phyloP scores from a whole-genome alignment of 37 sponge, comb jelly and placozoan species.

The Beroe forskalii region DNA sequence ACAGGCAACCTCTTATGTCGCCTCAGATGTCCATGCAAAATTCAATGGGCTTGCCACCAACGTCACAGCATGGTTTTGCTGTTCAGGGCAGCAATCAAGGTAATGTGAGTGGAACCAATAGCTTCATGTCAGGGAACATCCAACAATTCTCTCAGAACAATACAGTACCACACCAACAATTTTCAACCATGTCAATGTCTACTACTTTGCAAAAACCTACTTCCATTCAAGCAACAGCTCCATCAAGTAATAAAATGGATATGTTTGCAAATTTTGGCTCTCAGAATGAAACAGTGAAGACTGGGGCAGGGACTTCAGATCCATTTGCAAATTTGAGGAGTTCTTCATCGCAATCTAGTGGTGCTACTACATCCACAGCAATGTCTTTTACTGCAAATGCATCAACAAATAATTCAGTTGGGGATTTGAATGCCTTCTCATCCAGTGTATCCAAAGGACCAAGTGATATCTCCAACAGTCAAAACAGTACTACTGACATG shows the following conservation, averaged over 20 bases:
- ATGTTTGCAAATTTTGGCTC: background rate
- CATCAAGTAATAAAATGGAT: background rate
- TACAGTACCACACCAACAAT: background rate
- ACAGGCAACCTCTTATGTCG: background rate
- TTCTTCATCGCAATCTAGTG: too few species aligned
- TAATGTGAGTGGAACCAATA: background rate
- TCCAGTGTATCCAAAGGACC: too few species aligned
- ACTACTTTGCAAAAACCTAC: background rate
- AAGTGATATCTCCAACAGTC: too few species aligned
- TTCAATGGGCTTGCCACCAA: too few species aligned
- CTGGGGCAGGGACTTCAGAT: background rate
- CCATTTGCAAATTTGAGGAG: background rate
- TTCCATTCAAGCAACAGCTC: background rate
- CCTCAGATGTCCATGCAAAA: background rate
- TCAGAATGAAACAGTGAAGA: background rate
- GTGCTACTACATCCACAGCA: too few species aligned
- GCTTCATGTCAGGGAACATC: background rate
- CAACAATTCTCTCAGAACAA: background rate
- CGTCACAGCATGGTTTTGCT: too few species aligned
- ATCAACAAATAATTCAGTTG: too few species aligned
- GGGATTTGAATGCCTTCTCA: too few species aligned
- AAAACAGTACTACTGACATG: too few species aligned
- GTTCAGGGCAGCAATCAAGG: too few species aligned
- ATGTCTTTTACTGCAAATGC: too few species aligned
- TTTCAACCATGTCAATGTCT: background rate